A percentile compares a stretch with the other conserved stretches of the same genome.
phyloP scores from a whole-genome alignment of 2,888 invertebrate species.

The Brachynemurus nebulosus region DNA sequence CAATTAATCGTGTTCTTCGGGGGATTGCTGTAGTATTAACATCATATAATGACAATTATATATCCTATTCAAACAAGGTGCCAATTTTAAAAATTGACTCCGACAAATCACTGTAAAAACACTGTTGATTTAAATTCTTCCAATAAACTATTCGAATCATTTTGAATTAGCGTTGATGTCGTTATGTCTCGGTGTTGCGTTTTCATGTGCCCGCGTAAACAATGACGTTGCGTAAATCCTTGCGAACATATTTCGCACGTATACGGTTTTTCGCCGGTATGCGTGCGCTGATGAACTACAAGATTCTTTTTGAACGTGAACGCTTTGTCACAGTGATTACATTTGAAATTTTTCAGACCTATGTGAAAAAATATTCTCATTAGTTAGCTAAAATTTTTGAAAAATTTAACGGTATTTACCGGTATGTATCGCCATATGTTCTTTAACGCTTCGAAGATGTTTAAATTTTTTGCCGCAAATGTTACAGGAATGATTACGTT shows the following conservation, averaged over 20 bases:
- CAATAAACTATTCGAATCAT: no score
- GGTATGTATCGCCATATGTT: slow-evolving; percentile 21
- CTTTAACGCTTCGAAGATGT: slow-evolving; percentile 19
- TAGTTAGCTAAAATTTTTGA: no score
- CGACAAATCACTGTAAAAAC: no score
- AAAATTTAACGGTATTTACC: slow-evolving; percentile 12
- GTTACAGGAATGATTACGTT: slow-evolving; percentile 17
- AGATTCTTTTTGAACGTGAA: slow-evolving; percentile 38
- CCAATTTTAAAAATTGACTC: no score
- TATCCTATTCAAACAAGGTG: no score
- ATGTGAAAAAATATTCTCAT: neutral
- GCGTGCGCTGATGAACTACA: slow-evolving; percentile 36
- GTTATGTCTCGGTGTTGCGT: slow-evolving; percentile 30
- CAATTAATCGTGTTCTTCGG: no score
- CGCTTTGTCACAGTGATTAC: slow-evolving; percentile 37
- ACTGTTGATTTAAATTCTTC: no score
- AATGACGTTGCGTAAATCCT: slow-evolving; percentile 38
- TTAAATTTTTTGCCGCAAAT: slow-evolving; percentile 20
- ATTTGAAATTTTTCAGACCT: slow-evolving; percentile 21
- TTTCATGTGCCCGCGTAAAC: slow-evolving; percentile 35
- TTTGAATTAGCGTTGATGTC: no score
- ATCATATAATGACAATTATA: no score
- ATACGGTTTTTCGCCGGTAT: slow-evolving; percentile 38
- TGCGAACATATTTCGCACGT: slow-evolving; percentile 39
- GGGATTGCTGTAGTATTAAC: no score